Base-by-base conservation (phyloP, 2,888 invertebrate genomes). In the Andricus curvator region DNA sequence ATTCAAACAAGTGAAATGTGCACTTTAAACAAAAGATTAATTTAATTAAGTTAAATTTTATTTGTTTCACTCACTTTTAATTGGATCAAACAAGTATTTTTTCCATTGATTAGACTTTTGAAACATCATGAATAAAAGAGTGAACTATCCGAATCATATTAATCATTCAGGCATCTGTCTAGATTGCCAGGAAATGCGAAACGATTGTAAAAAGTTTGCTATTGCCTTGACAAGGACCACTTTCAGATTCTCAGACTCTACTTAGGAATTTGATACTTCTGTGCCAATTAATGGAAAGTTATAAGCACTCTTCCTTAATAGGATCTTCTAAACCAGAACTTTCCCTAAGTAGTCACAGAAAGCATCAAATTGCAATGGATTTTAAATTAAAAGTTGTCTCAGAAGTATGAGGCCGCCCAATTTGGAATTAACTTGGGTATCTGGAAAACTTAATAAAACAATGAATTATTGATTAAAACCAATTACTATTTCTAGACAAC, bases 221-320 rank as follows among this genome's bases (percentile, higher is more conserved):
- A 70, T 9, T n/a, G 56, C n/a, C 11, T 56, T 25, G 48, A 51
- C 6, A 74, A 56, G 51, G 74, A 56, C n/a, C 33, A 37, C 33
- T 74, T 56, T 51, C 56, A 51, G 56, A 56, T 74, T 74, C 74
- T 33, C 74, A 74, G 48, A 70, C 56, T 33, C 37, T 22, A 67
- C 22, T 68, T 41, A 29, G 22, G 74, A 74, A 74, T 74, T 74
- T 56, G 74, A 56, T 74, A 74, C 25, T 70, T 70, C 25, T 74
- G 29, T 33, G 25, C 33, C 74, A 74, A 74, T 74, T 74, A 74
- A 74, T 74, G 74, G 74, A 74, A 56, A 74, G 74, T 56, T 74
- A 74, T 56, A 74, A 56, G 51, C 25, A 74, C 33, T 56, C 29
- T 33, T 74, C n/a, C 74, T n/a, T 74, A 74, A 74, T 74, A 74